Conservation (phyloP, 2,113 vertebrate genomes). For the Oplegnathus fasciatus region DNA sequence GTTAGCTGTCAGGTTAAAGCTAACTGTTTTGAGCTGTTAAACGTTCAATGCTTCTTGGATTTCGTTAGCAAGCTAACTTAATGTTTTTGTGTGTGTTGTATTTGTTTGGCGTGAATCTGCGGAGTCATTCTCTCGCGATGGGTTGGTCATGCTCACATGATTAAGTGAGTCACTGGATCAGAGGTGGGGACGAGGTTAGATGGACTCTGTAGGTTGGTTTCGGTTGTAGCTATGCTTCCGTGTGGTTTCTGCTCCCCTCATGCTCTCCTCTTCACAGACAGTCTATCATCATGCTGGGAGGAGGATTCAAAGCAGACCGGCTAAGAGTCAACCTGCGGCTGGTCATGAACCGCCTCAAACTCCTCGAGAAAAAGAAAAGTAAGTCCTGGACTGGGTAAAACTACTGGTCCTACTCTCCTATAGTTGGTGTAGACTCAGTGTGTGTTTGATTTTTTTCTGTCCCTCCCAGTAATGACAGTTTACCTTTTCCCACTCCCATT, state of each 20-base stretch:
- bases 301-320: slow-evolving; percentile 95
- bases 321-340: slow-evolving; percentile 96
- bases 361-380: slow-evolving; percentile 99
- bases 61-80: not conserved
- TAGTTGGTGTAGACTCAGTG: not conserved
- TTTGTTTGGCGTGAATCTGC: slow-evolving; percentile 40
- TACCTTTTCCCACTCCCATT: not conserved
- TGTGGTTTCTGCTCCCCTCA: not conserved
- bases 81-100: not conserved
- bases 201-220: slow-evolving; percentile 6
- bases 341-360: slow-evolving; percentile 96
- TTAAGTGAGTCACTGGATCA: slow-evolving; percentile 61
- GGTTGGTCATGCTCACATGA: slow-evolving; percentile 72
- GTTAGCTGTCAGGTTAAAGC: slow-evolving; percentile 55
- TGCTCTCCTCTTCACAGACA: slow-evolving; percentile 43
- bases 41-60: not conserved
- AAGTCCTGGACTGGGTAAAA: slow-evolving; percentile 74
- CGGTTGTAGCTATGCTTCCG: not conserved
- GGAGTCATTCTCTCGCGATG: slow-evolving; percentile 9
- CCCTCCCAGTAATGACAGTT: not conserved
- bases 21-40: slow-evolving; percentile 9
- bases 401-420: not conserved
- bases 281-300: slow-evolving; percentile 89
- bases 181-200: slow-evolving; percentile 16
- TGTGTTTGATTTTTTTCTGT: not conserved